Evolutionary conservation across 2,113 vertebrate species (phyloP), one percentile per base, ranked within the genome.

Genomic region (Carassius auratus): DNA sequence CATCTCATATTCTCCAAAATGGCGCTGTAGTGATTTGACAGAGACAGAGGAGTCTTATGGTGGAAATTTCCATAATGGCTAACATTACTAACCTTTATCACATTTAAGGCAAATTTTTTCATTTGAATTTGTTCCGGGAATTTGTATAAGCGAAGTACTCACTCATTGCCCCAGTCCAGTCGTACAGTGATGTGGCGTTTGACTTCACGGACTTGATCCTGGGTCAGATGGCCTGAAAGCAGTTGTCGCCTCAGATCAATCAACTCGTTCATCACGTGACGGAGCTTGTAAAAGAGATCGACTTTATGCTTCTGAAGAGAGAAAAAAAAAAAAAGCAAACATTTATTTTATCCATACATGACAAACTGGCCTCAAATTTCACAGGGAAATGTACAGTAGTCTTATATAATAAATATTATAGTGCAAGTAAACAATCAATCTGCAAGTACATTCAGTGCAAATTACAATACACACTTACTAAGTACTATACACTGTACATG

Each of bases 101-200:
- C 71, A 4, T 74, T 45, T 48, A 48, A 74, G 12, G 71, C 68
- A 71, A 5, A 4, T 38, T 7, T 75, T 23, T 75, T 50, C 5
- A 48, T 15, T 15, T 52, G n/a, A 76, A 12, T 62, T 38, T 79
- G 21, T 62, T 8, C 30, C 3, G 21, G 30, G 6, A 1, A 79
- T 61, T n/a, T 42, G 33, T 62, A 42, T 42, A 66, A 64, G 13
- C 48, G 12, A 76, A 38, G 57, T 17, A 93, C 97, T 97, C 93
- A 99, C 98, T 99, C 98, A 90, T 99, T 99, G 90, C 98, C 98
- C 98, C 98, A 99, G 94, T 99, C 98, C 92, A 99, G 94, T 62
- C 98, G 95, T 90, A 99, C 96, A 1, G 97, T 98, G 92, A 98
- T 93, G 91, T 99, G 98, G 55, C 97, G 96, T 91, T 99, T 99